Percentiles rank a stretch among this genome's conserved stretches.
Conservation (phyloP, 1,140 invertebrate genomes). For the Tetragonula clypearis region DNA sequence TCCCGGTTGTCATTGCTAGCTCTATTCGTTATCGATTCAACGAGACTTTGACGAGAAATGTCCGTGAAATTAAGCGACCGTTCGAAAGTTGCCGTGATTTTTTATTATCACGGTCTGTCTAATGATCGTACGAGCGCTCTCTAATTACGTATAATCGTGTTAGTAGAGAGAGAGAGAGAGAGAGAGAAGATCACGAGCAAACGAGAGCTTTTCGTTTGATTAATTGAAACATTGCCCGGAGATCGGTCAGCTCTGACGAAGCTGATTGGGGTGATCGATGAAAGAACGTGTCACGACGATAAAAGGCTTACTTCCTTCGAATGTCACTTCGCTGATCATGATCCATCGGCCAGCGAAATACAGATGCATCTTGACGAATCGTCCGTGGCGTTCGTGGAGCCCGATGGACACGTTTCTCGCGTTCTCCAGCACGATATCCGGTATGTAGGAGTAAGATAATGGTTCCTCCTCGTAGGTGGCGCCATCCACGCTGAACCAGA, state of each 20-base stretch:
- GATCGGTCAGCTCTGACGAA: background rate
- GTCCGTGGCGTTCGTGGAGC: conserved; percentile 84
- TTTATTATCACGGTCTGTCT: conserved; percentile 1
- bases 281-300: conserved; percentile 10
- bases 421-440: conserved; percentile 87
- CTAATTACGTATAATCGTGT: conserved; percentile 23
- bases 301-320: conserved; percentile 84
- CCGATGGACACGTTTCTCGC: conserved; percentile 89
- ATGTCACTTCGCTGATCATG: conserved; percentile 90
- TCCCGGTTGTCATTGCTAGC: conserved; percentile 30
- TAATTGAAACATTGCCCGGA: background rate
- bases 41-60: conserved; percentile 25
- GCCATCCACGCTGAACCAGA: conserved; percentile 87
- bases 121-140: conserved; percentile 19
- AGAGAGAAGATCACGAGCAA: background rate
- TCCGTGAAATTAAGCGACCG: conserved; percentile 34
- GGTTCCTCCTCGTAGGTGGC: conserved; percentile 83
- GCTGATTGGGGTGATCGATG: background rate
- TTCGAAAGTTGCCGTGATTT: conserved; percentile 26
- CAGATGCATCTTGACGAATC: conserved; percentile 87
- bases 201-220: background rate
- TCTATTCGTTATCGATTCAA: conserved; percentile 46
- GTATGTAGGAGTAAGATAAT: conserved; percentile 87
- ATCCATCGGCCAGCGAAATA: conserved; percentile 90
- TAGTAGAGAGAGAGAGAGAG: background rate